These are phyloP conservation scores for Pilophorus perplexus DNA, from an alignment of 2,888 invertebrate genomes.

Conservation along the genomic window DNA sequence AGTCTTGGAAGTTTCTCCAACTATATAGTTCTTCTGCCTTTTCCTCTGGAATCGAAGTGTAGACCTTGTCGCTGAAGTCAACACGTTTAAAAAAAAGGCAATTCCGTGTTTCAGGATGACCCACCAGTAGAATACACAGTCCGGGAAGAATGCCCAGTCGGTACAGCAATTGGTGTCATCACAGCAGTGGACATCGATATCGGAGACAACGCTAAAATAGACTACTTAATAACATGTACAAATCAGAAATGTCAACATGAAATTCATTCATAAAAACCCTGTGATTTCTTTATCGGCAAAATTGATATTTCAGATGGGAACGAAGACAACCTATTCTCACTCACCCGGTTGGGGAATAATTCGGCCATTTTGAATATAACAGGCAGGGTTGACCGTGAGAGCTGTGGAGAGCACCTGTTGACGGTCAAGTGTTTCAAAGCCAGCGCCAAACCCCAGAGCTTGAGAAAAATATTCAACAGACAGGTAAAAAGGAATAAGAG, in stretches of 20 bases:
- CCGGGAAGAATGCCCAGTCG: slow-evolving; percentile 66
- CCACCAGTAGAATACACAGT: slow-evolving; percentile 63
- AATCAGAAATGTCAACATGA: no score
- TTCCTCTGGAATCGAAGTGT: no score
- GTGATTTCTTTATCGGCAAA: no score
- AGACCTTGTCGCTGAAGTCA: no score
- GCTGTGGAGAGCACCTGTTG: slow-evolving; percentile 58
- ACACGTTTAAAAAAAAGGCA: slow-evolving; percentile 13
- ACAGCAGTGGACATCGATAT: slow-evolving; percentile 73
- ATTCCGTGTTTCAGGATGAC: slow-evolving; percentile 57
- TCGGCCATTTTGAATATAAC: slow-evolving; percentile 62
- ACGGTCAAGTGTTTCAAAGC: slow-evolving; percentile 69
- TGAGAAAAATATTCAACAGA: slow-evolving; percentile 62
- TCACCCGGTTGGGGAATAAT: slow-evolving; percentile 65
- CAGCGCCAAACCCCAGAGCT: slow-evolving; percentile 48
- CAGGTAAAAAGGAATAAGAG: no score
- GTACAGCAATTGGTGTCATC: slow-evolving; percentile 65
- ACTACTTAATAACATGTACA: slow-evolving; percentile 68
- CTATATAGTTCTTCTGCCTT: not conserved
- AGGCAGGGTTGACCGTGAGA: slow-evolving; percentile 66
- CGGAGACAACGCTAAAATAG: slow-evolving; percentile 70
- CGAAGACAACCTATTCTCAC: slow-evolving; percentile 62
- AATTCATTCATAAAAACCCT: not conserved
- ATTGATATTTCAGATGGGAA: slow-evolving; percentile 65
- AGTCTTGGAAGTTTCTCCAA: slow-evolving; percentile 49